Conservation (phyloP, 2,113 vertebrate genomes). For the Atrichornis clamosus region DNA sequence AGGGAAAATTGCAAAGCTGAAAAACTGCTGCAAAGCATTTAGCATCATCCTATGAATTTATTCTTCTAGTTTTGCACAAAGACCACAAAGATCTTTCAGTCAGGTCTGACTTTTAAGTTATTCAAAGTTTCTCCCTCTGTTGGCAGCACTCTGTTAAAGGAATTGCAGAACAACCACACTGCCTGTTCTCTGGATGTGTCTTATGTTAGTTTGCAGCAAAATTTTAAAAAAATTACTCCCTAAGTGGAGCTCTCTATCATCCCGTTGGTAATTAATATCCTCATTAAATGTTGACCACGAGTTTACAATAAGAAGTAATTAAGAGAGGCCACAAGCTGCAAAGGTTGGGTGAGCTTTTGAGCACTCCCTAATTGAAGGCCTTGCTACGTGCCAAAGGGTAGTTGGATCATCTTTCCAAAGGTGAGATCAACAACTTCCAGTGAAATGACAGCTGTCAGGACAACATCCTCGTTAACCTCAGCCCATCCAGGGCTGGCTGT, state of each 20-base stretch:
- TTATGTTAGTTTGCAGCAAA: neutral
- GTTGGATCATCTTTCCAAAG: neutral
- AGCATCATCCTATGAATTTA: neutral
- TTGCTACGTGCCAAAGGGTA: neutral
- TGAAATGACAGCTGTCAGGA: neutral
- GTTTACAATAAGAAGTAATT: slow-evolving; percentile 18
- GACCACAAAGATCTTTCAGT: neutral
- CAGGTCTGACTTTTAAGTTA: slow-evolving; percentile 18
- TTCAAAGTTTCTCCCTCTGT: neutral
- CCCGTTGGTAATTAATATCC: slow-evolving; percentile 28
- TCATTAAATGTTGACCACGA: slow-evolving; percentile 12
- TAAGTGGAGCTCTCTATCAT: neutral
- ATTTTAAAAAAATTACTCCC: neutral
- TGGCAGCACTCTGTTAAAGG: neutral
- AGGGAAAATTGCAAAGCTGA: neutral
- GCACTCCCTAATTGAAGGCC: neutral
- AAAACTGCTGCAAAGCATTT: neutral
- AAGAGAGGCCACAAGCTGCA: neutral
- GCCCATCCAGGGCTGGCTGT: neutral
- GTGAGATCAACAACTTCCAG: neutral
- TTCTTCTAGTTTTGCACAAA: neutral
- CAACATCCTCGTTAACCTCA: neutral
- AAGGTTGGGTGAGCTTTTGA: neutral
- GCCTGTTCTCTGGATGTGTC: neutral
- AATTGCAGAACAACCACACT: neutral